Evolutionary conservation across 2,797 vertebrate species (phyloP), one percentile per base, ranked within the genome.

Genomic region (Rhodeus uyekii): DNA sequence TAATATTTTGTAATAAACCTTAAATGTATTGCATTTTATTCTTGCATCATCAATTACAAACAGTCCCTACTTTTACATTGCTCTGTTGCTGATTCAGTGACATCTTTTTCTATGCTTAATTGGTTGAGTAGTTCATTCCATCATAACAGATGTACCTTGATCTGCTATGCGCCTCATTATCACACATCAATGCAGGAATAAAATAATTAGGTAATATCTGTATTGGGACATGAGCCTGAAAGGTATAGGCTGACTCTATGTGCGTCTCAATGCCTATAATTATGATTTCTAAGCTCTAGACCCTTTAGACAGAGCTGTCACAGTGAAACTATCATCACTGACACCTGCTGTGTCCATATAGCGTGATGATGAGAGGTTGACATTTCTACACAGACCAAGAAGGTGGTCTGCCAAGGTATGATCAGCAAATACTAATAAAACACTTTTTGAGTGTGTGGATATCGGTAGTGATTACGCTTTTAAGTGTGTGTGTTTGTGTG

Each of bases 261-360:
- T 93, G 60, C 71, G 90, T 93, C 92, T 92, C 89, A 89, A 88
- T 85, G 90, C 90, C 90, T 90, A 91, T 94, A 93, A 94, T 93
- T 91, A 91, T 88, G 84, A 89, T 89, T 86, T 88, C 91, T 77
- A 88, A 91, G 88, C 92, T 92, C 89, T 92, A 91, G 93, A 94
- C 92, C 92, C 86, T 83, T 88, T 84, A 29, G 88, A 89, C 91
- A 90, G 78, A 89, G 81, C 63, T 81, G 89, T 86, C 90, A 91
- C 90, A 91, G 89, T 94, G 92, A 92, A 88, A 90, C 88, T 48
- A 87, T 71, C 60, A 50, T 69, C n/a, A 44, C 18, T 72, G 73
- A 73, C 34, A 84, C 73, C 61, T 79, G 81, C 48, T 69, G 83
- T 65, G 81, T 80, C 44, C 82, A 58, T 80, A 63, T 29, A 73